Base-by-base conservation (phyloP, 2,888 invertebrate genomes). In the Alviniconcha strummeri region DNA sequence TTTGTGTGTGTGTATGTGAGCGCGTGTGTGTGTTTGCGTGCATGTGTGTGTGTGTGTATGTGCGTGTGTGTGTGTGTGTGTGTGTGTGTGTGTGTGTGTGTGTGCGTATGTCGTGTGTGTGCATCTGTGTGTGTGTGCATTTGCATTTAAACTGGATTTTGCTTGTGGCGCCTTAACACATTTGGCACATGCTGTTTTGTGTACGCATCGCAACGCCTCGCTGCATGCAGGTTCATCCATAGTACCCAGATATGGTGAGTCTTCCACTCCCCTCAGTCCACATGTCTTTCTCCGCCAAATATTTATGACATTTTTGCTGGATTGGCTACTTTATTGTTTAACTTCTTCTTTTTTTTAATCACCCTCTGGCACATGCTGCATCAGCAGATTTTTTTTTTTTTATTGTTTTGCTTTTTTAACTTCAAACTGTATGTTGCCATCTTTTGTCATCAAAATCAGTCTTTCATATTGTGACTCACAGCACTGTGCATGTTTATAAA, bases 171-270 rank as follows among this genome's bases (percentile, higher is more conserved):
- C 69, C 80, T 55, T 80, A 71, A 80, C 80, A 71, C 69, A 80
- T 69, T 80, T 69, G 80, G 78, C 78, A 78, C 78, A 15, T 78
- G 77, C 57, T 19, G 64, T 78, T 78, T 78, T 78, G 64, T 78
- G 64, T 64, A 64, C 15, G 64, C 64, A 60, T 78, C 78, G 54
- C 74, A 75, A 55, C 75, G 75, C 75, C 17, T 55, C 75, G 75
- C 77, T 60, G 80, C 80, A 80, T 80, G 80, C 89, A 90, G 90
- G 88, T 90, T 89, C 85, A 90, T 90, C 80, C 89, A 89, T 88
- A 89, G 88, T 83, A 87, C 89, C 81, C 89, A 90, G 88, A 89
- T 90, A 77, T 90, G 90, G 90, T 90, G 89, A 90, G 90, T 90
- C 81, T 57, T 56, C 19, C 74, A 69, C 57, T 36, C 36, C 36